phyloP scores from a whole-genome alignment of 2,797 vertebrate species.

The Eremophila alpestris region DNA sequence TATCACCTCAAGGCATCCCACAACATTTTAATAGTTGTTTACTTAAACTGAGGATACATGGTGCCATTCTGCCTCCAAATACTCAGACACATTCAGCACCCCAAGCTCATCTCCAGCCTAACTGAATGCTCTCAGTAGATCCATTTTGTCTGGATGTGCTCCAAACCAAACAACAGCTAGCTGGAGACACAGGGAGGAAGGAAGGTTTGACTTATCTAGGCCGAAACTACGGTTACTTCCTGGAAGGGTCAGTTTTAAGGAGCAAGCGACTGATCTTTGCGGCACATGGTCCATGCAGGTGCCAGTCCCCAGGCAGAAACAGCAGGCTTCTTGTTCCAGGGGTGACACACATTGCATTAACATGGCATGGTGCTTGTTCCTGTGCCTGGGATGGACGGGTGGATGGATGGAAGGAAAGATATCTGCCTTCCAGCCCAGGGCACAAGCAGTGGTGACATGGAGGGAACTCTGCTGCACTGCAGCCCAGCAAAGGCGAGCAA shows the following conservation, averaged over 20 bases:
- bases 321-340: neutral
- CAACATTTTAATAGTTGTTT: neutral
- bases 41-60: neutral
- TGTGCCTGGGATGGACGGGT: neutral
- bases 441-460: neutral
- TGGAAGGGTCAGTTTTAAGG: neutral
- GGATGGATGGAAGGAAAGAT: neutral
- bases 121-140: neutral
- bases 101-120: fast-evolving
- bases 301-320: neutral
- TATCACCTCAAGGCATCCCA: neutral
- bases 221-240: neutral
- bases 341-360: neutral
- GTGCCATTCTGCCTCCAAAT: neutral
- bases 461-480: neutral
- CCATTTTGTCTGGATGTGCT: fast-evolving
- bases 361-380: neutral
- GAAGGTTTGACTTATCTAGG: neutral
- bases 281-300: fast-evolving
- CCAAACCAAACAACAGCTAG: neutral
- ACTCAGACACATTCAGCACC: neutral
- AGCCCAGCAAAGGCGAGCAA: fast-evolving
- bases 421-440: neutral
- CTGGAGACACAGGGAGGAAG: neutral
- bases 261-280: neutral